Conservation (phyloP, 2,113 vertebrate species). For the Myotis lucifugus region DNA sequence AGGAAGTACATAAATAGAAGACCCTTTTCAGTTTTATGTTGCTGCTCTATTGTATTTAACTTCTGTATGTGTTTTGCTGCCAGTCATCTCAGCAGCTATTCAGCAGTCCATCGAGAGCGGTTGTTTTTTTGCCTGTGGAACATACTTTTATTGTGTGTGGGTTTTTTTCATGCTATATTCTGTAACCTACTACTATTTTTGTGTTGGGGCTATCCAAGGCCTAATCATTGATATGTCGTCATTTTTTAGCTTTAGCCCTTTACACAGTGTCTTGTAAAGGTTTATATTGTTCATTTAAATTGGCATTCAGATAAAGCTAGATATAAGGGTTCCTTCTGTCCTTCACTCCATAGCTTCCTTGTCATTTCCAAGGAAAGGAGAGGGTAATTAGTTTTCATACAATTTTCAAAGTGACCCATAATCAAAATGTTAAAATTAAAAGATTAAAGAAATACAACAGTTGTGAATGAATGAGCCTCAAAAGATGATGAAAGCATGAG, state of each 20-base stretch:
- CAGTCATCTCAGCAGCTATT: slow-evolving; percentile 79
- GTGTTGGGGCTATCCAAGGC: slow-evolving; percentile 53
- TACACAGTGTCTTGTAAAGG: slow-evolving; percentile 67
- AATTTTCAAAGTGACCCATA: not conserved
- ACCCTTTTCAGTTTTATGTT: slow-evolving; percentile 80
- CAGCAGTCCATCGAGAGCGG: slow-evolving; percentile 69
- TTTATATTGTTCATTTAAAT: slow-evolving; percentile 75
- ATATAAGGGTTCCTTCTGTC: slow-evolving; percentile 51
- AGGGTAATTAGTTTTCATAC: not conserved
- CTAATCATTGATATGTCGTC: slow-evolving; percentile 68
- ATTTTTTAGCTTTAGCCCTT: slow-evolving; percentile 67
- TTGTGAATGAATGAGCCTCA: not conserved
- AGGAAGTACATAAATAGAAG: slow-evolving; percentile 77
- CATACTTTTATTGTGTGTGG: slow-evolving; percentile 63
- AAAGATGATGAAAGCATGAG: not conserved
- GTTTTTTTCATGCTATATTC: slow-evolving; percentile 47
- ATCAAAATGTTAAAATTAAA: slow-evolving; percentile 7
- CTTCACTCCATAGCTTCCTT: slow-evolving; percentile 13
- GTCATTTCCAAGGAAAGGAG: slow-evolving; percentile 5
- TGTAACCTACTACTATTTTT: slow-evolving; percentile 65
- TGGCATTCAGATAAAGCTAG: slow-evolving; percentile 73
- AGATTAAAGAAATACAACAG: not conserved
- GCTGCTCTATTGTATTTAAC: slow-evolving; percentile 81
- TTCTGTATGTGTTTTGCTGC: slow-evolving; percentile 78
- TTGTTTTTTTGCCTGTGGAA: slow-evolving; percentile 58